These are phyloP conservation scores for Sebastes melanostomus DNA, from an alignment of 2,797 vertebrate species.

Conservation along the genomic window DNA sequence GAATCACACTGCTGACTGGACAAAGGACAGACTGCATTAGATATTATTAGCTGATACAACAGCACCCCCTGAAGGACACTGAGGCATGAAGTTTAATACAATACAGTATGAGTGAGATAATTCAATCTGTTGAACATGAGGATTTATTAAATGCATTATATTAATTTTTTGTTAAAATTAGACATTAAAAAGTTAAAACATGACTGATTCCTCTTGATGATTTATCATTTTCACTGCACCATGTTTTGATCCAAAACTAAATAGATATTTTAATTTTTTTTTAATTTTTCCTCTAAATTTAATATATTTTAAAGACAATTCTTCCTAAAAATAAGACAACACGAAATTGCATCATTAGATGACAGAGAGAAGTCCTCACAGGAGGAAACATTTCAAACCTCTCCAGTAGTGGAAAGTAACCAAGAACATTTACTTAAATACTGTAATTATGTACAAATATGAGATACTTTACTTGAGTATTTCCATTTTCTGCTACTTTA, in stretches of 20 bases:
- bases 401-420: not conserved
- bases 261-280: not conserved
- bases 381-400: not conserved
- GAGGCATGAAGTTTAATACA: too few species aligned
- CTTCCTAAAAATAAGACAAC: not conserved
- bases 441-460: not conserved
- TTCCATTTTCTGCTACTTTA: too few species aligned
- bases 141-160: not conserved
- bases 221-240: not conserved
- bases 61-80: constrained; percentile 27
- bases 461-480: too few species aligned
- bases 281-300: not conserved
- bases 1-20: constrained; percentile 23
- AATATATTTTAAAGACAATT: not conserved
- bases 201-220: not conserved
- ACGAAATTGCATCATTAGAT: not conserved
- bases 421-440: not conserved
- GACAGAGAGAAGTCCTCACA: not conserved
- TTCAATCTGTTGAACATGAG: not conserved
- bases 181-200: not conserved
- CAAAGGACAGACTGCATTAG: not conserved
- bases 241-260: not conserved
- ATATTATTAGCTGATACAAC: not conserved
- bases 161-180: not conserved
- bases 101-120: not conserved